These are phyloP conservation scores for Siderastrea siderea DNA, from an alignment of 92 coral and sea anemone genomes.

Conservation along the genomic window DNA sequence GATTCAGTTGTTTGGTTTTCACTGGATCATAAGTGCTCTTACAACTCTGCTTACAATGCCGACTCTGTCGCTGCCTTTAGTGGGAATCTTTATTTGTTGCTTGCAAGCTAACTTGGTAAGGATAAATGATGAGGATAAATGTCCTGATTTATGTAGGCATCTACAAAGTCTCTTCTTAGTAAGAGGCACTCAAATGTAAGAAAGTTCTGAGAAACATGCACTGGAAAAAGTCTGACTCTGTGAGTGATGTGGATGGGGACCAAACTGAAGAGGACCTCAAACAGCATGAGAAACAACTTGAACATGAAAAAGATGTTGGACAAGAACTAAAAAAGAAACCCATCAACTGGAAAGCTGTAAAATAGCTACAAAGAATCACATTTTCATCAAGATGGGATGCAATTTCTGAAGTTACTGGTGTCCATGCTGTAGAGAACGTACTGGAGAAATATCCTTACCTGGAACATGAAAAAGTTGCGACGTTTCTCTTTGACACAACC, in stretches of 20 bases:
- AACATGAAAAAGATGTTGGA: background rate
- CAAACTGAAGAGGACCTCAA: background rate
- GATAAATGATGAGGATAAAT: background rate
- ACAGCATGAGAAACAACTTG: conserved; percentile 18
- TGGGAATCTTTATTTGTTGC: conserved; percentile 1
- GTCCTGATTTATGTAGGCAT: background rate
- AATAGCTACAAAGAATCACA: conserved; percentile 17
- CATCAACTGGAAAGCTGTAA: conserved; percentile 41
- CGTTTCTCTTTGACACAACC: background rate
- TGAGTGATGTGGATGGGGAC: background rate
- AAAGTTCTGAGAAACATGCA: background rate
- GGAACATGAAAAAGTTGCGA: conserved; percentile 32
- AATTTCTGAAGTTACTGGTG: conserved; percentile 12
- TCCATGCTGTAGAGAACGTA: conserved; percentile 1
- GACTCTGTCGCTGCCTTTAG: background rate
- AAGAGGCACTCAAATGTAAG: conserved; percentile 24
- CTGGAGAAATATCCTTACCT: conserved; percentile 21
- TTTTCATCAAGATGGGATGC: conserved; percentile 14
- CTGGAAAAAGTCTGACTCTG: background rate
- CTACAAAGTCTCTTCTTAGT: conserved; percentile 8
- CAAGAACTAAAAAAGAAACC: background rate
- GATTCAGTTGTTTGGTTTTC: background rate
- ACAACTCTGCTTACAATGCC: background rate
- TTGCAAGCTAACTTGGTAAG: conserved; percentile 9
- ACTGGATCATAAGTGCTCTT: no score